A percentile compares a stretch with the other conserved stretches of the same genome.
Conservation (phyloP, 2,888 invertebrate genomes). For the Mycalesis mineus region DNA sequence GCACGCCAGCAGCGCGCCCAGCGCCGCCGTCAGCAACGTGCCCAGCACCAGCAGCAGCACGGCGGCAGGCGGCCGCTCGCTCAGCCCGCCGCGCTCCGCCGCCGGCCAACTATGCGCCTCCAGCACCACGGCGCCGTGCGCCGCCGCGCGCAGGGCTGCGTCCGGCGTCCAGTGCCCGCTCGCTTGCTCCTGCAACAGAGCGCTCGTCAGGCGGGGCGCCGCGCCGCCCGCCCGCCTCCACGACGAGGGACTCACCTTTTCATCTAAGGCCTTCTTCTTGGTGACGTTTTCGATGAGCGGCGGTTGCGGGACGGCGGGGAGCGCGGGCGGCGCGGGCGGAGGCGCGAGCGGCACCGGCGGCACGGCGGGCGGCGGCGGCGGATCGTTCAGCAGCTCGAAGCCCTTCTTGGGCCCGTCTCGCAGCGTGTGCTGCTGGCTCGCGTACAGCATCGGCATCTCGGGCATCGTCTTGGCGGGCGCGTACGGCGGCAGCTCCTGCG, state of each 20-base stretch:
- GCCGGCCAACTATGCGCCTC: constrained; percentile 49
- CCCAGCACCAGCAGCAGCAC: constrained; percentile 88
- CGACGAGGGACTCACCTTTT: constrained; percentile 27
- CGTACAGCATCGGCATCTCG: constrained; percentile 53
- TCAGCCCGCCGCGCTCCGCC: constrained; percentile 80
- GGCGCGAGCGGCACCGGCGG: constrained; percentile 23
- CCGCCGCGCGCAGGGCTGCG: constrained; percentile 17
- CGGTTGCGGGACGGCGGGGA: constrained; percentile 26
- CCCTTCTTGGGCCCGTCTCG: constrained; percentile 66
- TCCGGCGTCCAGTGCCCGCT: constrained; percentile 10
- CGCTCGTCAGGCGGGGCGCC: background rate
- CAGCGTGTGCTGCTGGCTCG: constrained; percentile 51
- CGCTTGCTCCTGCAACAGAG: too few species aligned
- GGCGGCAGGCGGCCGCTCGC: constrained; percentile 87
- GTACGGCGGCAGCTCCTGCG: constrained; percentile 53
- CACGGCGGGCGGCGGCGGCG: constrained; percentile 26
- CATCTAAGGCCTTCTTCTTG: constrained; percentile 34
- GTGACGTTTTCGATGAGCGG: constrained; percentile 29
- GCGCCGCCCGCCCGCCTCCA: too few species aligned
- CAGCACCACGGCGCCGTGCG: constrained; percentile 16
- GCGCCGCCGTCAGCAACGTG: constrained; percentile 86
- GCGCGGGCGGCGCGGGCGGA: constrained; percentile 25
- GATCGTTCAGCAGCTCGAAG: constrained; percentile 39
- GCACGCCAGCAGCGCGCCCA: constrained; percentile 89
- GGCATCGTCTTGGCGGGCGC: constrained; percentile 59